These are phyloP conservation scores for Hyphantria cunea DNA, from an alignment of 1,140 invertebrate genomes.

Conservation along the genomic window DNA sequence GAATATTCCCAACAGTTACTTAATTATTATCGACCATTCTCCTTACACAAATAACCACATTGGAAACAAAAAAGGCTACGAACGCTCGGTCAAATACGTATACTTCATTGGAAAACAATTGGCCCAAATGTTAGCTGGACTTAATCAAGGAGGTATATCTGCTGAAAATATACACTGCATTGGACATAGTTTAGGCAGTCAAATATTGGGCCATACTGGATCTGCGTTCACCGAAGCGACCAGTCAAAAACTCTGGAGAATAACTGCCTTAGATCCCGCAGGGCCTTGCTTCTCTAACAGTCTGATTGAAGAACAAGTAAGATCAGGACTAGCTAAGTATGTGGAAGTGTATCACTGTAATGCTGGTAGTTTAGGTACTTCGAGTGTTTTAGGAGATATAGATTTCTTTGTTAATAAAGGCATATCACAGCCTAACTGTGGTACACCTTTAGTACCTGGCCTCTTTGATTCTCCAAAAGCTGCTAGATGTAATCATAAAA, in stretches of 20 bases:
- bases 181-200: slow-evolving; percentile 80
- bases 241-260: slow-evolving; percentile 68
- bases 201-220: slow-evolving; percentile 81
- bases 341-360: slow-evolving; percentile 91
- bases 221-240: slow-evolving; percentile 70
- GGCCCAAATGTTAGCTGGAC: slow-evolving; percentile 51
- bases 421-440: slow-evolving; percentile 76
- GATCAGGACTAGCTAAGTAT: slow-evolving; percentile 83
- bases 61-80: slow-evolving; percentile 64
- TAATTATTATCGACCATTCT: slow-evolving; percentile 72
- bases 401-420: slow-evolving; percentile 94
- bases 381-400: slow-evolving; percentile 83
- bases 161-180: slow-evolving; percentile 68
- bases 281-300: slow-evolving; percentile 84
- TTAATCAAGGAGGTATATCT: slow-evolving; percentile 54
- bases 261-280: slow-evolving; percentile 89
- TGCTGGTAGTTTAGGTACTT: slow-evolving; percentile 87
- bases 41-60: slow-evolving; percentile 65
- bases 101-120: slow-evolving; percentile 70
- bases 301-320: slow-evolving; percentile 80
- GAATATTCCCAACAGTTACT: slow-evolving; percentile 59
- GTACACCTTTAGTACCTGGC: slow-evolving; percentile 74
- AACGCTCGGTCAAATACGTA: slow-evolving; percentile 67
- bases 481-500: slow-evolving; percentile 84
- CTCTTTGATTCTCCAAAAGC: slow-evolving; percentile 68